Evolutionary conservation across 2,888 invertebrate genomes (phyloP).

Genomic region (Eutolmus rufibarbis): DNA sequence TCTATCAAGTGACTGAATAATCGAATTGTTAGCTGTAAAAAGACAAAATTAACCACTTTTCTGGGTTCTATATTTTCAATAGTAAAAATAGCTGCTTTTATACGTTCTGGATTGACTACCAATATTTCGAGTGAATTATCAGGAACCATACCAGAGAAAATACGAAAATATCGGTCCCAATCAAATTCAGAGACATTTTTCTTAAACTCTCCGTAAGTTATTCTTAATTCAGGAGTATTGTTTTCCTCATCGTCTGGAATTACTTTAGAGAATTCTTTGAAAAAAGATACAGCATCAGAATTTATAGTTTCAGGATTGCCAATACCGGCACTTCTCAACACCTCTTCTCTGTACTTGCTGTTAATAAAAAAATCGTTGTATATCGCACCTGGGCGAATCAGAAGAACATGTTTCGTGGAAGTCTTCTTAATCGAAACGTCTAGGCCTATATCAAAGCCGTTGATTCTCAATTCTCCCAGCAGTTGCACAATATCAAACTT

Average conservation of each 20-base stretch:
- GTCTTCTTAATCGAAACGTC: not conserved
- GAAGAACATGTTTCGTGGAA: not conserved
- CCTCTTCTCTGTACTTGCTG: not conserved
- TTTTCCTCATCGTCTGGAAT: not conserved
- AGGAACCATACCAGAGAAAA: not conserved
- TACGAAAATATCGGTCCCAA: not conserved
- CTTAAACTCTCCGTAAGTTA: not conserved
- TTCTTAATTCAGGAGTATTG: not conserved
- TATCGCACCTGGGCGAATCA: not conserved
- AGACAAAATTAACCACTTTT: not conserved
- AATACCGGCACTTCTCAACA: not conserved
- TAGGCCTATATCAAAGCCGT: not conserved
- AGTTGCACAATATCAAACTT: not conserved
- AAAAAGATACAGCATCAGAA: not conserved
- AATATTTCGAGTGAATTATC: not conserved
- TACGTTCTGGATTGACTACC: not conserved
- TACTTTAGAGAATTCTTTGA: not conserved
- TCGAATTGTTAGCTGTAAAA: not conserved
- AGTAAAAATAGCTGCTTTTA: not conserved
- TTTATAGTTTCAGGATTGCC: not conserved
- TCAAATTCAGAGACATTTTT: not conserved
- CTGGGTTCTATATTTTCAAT: not conserved
- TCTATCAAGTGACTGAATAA: not conserved
- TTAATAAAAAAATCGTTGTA: not conserved
- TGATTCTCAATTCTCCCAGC: not conserved